phyloP scores from a whole-genome alignment of 2,888 invertebrate genomes.

The Dryobota labecula region DNA sequence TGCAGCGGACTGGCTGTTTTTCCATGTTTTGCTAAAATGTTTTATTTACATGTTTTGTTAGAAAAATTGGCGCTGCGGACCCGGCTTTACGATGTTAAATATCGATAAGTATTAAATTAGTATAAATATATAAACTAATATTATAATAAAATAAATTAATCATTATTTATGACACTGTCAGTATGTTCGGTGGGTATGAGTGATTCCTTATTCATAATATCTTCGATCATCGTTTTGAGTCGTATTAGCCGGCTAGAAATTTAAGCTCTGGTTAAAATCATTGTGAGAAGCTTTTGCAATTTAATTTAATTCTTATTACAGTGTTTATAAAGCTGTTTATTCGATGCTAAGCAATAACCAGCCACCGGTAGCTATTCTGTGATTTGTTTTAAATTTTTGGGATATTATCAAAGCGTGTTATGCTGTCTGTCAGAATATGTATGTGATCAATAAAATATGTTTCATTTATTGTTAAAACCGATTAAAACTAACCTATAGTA shows the following conservation, averaged over 20 bases:
- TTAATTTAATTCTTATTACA: neutral
- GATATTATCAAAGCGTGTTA: slow-evolving; percentile 1
- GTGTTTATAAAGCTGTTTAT: slow-evolving; percentile 48
- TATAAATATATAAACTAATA: slow-evolving; percentile 14
- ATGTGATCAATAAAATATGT: neutral
- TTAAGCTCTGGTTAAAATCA: slow-evolving; percentile 65
- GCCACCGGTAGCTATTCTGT: slow-evolving; percentile 50
- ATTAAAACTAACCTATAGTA: too few species aligned
- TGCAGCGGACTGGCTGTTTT: too few species aligned
- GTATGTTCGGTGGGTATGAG: slow-evolving; percentile 56
- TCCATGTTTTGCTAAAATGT: too few species aligned
- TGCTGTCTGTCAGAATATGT: slow-evolving; percentile 32
- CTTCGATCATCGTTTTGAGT: slow-evolving; percentile 83
- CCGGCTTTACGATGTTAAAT: slow-evolving; percentile 1
- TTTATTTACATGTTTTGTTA: too few species aligned
- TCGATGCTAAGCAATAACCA: slow-evolving; percentile 42
- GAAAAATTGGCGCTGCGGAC: too few species aligned
- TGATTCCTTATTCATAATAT: slow-evolving; percentile 77
- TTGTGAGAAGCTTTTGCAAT: slow-evolving; percentile 34
- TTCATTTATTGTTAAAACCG: neutral
- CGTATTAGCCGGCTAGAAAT: slow-evolving; percentile 83
- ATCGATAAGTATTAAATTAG: slow-evolving; percentile 11
- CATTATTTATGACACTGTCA: slow-evolving; percentile 51
- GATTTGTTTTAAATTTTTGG: slow-evolving; percentile 29
- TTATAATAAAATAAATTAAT: slow-evolving; percentile 43